These are phyloP conservation scores for Anabacerthia variegaticeps DNA, from an alignment of 2,797 vertebrate species.

Conservation along the genomic window DNA sequence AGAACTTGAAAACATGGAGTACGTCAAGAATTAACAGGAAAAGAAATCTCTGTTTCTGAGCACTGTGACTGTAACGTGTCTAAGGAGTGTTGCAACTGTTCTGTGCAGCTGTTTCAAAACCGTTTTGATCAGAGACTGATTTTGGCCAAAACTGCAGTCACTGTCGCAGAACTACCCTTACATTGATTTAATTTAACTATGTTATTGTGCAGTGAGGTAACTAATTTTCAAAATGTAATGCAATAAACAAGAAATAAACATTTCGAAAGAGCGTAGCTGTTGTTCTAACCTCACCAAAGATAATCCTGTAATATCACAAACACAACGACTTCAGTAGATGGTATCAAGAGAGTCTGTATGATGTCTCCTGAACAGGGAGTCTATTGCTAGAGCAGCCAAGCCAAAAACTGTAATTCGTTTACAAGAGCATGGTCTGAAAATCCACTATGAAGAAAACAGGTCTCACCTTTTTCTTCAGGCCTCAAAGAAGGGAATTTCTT, in stretches of 20 bases:
- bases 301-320: background rate
- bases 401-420: background rate
- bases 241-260: background rate
- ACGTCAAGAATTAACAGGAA: background rate
- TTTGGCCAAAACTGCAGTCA: background rate
- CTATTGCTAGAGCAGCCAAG: background rate
- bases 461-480: constrained; percentile 88
- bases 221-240: background rate
- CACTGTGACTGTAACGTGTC: background rate
- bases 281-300: background rate
- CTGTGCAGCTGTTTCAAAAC: background rate
- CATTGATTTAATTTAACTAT: background rate
- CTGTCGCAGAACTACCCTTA: background rate
- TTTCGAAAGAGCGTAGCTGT: background rate
- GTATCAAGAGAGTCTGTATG: background rate
- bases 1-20: background rate
- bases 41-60: background rate
- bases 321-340: background rate
- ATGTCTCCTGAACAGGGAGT: background rate
- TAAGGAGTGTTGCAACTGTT: background rate
- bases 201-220: background rate
- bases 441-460: background rate
- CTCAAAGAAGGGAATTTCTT: constrained; percentile 81
- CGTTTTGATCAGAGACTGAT: background rate
- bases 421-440: background rate